Base-by-base conservation (phyloP, 2,113 vertebrate genomes). In the Rhodinocichla rosea region DNA sequence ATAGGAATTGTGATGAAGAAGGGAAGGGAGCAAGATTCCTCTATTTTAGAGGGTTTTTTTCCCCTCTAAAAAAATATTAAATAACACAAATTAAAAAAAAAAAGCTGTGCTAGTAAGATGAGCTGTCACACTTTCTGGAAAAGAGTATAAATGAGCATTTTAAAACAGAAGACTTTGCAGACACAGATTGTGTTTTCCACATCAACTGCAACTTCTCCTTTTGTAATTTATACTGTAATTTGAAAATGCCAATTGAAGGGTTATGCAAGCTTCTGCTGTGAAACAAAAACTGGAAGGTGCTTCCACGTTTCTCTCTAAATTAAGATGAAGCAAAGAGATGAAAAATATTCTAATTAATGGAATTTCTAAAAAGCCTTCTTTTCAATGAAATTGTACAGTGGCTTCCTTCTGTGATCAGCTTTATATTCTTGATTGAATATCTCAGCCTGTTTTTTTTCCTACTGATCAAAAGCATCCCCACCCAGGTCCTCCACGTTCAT, bases 301-400 rank as follows among this genome's bases (percentile, higher is more conserved):
- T 95, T 87, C 79, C 45, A 70, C 32, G 82, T 94, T 97, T 83
- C 53, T 83, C 33, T 84, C 55, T 74, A 93, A 92, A 95, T 94
- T 82, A 95, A 84, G 86, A 92, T 79, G 84, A 94, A 89, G 44
- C 47, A 56, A 83, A 94, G 78, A 79, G 57, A 95, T 90, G 68
- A 94, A 94, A 95, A 89, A 67, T 63, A 93, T 87, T 84, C 60
- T 92, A 94, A 96, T 95, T 92, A 95, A 90, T 57, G 45, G 52
- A 85, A 82, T 70, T 70, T 84, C 89, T 70, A 2, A 78, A 92
- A 83, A 71, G 35, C 32, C 32, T 89, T 69, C 7, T 68, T 94
- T 95, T 91, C 57, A 56, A 53, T 83, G 47, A 89, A 37, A 42
- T 70, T 68, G 37, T 59, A 53, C 64, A 32, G 13, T 27, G 56